Conservation (phyloP, 1,140 invertebrate species). For the Helicoverpa zea region DNA sequence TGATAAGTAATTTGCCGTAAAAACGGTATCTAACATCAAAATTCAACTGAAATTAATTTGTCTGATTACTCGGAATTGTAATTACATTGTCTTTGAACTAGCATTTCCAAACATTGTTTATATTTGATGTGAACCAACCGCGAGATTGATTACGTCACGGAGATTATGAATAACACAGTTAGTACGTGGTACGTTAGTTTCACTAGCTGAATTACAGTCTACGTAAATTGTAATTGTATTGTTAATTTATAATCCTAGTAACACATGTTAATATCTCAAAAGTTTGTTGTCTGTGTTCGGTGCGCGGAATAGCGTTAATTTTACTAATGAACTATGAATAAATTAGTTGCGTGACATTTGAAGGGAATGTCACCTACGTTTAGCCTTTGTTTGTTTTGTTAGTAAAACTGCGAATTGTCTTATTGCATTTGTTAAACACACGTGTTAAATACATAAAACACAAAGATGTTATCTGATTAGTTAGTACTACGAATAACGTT, state of each 20-base stretch:
- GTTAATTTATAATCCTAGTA: constrained; percentile 53
- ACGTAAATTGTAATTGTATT: constrained; percentile 54
- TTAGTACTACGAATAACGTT: no score
- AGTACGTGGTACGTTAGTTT: constrained; percentile 24
- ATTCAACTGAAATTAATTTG: background rate
- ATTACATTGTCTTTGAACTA: constrained; percentile 11
- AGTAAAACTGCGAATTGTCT: no score
- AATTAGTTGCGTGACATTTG: constrained; percentile 25
- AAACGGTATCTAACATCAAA: no score
- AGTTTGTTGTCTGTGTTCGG: constrained; percentile 35
- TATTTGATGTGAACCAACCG: constrained; percentile 2
- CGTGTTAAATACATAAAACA: no score
- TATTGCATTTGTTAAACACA: no score
- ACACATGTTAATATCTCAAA: constrained; percentile 53
- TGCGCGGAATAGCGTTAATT: constrained; percentile 43
- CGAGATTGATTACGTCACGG: constrained; percentile 27
- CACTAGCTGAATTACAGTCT: constrained; percentile 18
- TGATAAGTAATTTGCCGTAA: no score
- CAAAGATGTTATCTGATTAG: no score
- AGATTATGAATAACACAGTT: constrained; percentile 29
- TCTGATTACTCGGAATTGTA: background rate
- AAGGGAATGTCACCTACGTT: background rate
- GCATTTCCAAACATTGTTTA: constrained; percentile 30
- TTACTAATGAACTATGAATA: constrained; percentile 46
- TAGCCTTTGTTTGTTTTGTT: background rate